These are phyloP conservation scores for Cossypha niveicapilla DNA, from an alignment of 2,797 vertebrate species.

Conservation along the genomic window DNA sequence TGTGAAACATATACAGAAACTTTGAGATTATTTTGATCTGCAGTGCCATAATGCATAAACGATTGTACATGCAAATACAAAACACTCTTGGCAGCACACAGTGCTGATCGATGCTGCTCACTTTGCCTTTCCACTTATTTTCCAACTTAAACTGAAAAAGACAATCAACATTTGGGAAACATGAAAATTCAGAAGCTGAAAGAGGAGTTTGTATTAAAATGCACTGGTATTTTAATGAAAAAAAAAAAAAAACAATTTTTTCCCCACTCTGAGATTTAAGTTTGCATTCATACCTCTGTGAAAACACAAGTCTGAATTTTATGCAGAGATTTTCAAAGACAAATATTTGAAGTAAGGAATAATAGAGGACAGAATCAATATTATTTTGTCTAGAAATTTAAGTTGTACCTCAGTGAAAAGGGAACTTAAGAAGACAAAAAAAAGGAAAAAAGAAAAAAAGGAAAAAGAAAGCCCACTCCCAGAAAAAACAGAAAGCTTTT, in stretches of 20 bases:
- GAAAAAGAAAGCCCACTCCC: background rate
- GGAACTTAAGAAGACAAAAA: background rate
- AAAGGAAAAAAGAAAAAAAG: background rate
- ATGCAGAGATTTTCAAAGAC: conserved; percentile 40
- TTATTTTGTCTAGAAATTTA: conserved; percentile 55
- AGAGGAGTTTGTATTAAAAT: conserved; percentile 45
- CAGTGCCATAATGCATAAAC: conserved; percentile 3
- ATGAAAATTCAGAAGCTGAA: conserved; percentile 44
- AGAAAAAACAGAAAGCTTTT: conserved; percentile 28
- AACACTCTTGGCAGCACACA: conserved; percentile 36
- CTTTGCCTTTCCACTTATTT: conserved; percentile 31
- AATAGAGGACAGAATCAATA: background rate
- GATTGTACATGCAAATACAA: conserved; percentile 53
- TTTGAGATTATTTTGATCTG: conserved; percentile 58
- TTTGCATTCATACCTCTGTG: conserved; percentile 28
- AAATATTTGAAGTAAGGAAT: conserved; percentile 52
- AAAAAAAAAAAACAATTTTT: background rate
- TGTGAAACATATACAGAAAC: conserved; percentile 56
- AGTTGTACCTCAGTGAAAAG: conserved; percentile 6
- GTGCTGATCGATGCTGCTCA: background rate
- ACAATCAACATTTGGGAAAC: conserved; percentile 39
- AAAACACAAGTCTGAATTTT: conserved; percentile 59
- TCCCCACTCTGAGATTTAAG: background rate
- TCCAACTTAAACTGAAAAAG: conserved; percentile 49
- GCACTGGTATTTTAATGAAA: conserved; percentile 20